phyloP scores from a whole-genome alignment of 2,797 vertebrate genomes.

The Vireo griseus region DNA sequence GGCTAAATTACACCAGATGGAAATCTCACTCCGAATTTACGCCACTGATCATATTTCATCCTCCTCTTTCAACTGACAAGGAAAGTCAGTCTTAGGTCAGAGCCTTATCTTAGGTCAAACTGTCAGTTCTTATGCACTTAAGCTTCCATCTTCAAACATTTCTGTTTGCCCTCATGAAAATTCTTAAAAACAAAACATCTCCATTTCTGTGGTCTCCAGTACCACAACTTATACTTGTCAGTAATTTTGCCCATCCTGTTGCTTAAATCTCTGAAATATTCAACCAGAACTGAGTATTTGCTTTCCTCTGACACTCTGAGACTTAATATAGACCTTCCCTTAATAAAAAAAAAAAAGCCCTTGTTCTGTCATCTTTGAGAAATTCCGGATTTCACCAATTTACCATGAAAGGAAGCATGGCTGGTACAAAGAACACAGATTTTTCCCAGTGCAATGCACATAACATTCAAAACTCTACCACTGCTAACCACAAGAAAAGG shows the following conservation, averaged over 20 bases:
- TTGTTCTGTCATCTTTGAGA: not conserved
- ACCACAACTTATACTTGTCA: not conserved
- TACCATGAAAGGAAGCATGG: not conserved
- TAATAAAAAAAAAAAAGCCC: not conserved
- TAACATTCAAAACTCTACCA: not conserved
- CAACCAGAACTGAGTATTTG: not conserved
- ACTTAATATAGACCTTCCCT: not conserved
- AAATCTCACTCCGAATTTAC: not conserved
- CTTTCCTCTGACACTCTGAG: not conserved
- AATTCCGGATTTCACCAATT: not conserved
- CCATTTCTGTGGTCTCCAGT: not conserved
- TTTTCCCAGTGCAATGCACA: not conserved
- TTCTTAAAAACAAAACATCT: not conserved
- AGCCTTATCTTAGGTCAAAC: constrained; percentile 45
- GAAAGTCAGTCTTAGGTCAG: constrained; percentile 29
- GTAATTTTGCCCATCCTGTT: not conserved
- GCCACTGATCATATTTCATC: constrained; percentile 22
- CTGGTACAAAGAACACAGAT: not conserved
- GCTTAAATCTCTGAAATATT: not conserved
- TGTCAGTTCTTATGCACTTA: constrained; percentile 18
- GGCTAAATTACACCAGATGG: constrained; percentile 59
- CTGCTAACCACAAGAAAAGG: constrained; percentile 14
- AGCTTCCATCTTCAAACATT: constrained; percentile 9
- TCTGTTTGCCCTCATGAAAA: not conserved
- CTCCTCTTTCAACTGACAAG: constrained; percentile 38